Conservation (phyloP, 2,888 invertebrate species). For the Chrysotoxum bicinctum region DNA sequence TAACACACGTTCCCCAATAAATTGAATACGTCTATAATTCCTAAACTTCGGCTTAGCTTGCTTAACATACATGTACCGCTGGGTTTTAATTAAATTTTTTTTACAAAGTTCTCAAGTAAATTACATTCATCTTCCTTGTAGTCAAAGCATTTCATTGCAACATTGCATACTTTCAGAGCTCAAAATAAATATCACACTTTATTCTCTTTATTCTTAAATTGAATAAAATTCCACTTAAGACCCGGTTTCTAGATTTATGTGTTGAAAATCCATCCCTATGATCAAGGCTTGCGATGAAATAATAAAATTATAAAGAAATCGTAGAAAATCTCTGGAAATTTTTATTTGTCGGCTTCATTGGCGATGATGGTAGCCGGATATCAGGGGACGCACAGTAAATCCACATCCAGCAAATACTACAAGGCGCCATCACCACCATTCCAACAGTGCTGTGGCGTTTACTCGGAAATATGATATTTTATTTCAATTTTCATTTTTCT, state of each 20-base stretch:
- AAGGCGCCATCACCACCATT: background rate
- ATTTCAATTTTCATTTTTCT: slow-evolving; percentile 34
- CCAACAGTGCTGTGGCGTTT: background rate
- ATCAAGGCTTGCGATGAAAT: slow-evolving; percentile 7
- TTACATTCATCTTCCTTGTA: too few relatives aligned
- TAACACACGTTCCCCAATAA: too few relatives aligned
- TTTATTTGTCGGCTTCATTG: slow-evolving; percentile 32
- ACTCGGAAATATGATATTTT: slow-evolving; percentile 25
- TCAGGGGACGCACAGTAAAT: background rate
- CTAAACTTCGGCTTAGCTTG: too few relatives aligned
- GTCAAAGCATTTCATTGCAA: background rate
- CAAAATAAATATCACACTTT: background rate
- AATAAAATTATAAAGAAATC: background rate
- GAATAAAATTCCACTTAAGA: slow-evolving; percentile 37
- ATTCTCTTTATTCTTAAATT: slow-evolving; percentile 34
- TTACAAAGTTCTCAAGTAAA: too few relatives aligned
- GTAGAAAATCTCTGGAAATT: background rate
- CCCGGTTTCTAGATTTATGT: slow-evolving; percentile 17
- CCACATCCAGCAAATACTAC: background rate
- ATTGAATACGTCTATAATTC: too few relatives aligned
- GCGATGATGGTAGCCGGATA: background rate
- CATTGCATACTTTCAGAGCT: background rate
- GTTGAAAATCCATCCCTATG: background rate
- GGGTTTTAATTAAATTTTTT: too few relatives aligned
- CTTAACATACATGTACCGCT: too few relatives aligned